Evolutionary conservation across 2,113 vertebrate genomes (phyloP).

Genomic region (Rhinichthys klamathensis): DNA sequence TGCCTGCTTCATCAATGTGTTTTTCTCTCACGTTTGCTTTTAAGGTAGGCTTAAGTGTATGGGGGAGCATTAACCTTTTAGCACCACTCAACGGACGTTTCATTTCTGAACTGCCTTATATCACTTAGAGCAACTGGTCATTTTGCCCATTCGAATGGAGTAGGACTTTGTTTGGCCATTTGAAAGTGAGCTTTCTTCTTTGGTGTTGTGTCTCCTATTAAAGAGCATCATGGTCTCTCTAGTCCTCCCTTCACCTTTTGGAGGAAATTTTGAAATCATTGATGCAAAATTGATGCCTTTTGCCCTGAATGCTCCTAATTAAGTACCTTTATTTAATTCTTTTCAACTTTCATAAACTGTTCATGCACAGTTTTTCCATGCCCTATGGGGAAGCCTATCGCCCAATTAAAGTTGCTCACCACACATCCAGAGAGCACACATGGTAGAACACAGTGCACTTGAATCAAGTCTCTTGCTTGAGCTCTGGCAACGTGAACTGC

Average conservation of each 20-base stretch:
- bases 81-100: neutral
- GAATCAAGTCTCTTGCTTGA: neutral
- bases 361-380: conserved; percentile 31
- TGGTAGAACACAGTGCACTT: neutral
- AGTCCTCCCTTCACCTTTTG: neutral
- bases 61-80: neutral
- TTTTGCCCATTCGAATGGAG: too few relatives aligned
- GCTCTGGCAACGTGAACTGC: neutral
- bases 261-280: conserved; percentile 10
- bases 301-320: conserved; percentile 12
- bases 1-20: neutral
- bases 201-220: neutral
- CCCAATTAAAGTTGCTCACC: neutral
- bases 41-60: neutral
- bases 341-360: conserved; percentile 19
- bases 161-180: neutral
- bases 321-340: conserved; percentile 18
- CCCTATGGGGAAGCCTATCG: conserved; percentile 16
- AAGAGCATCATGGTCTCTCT: neutral
- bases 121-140: too few relatives aligned
- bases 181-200: neutral
- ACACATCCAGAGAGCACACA: neutral
- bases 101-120: neutral
- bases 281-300: conserved; percentile 23
- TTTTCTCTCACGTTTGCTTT: too few relatives aligned